Evolutionary conservation across 30 jellyfish, hydroid and myxozoan species (phyloP), one percentile per base, ranked within the genome.

Genomic region (Cassiopea xamachana): DNA sequence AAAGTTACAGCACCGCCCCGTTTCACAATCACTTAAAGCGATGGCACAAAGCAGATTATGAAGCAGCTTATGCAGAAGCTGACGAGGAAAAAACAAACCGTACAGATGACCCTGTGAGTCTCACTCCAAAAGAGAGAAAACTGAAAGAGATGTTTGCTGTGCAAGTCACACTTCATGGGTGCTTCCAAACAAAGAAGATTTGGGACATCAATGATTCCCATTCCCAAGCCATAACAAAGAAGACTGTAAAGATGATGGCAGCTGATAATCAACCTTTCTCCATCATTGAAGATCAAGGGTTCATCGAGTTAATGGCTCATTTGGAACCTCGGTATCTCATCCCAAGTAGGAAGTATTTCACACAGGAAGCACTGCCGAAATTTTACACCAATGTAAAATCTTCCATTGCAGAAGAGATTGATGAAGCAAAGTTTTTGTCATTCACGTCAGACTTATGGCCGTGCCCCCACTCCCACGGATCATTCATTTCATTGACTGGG

Each of bases 371-470:
- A 69, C 79, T 88, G 46, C 95, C 96, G 16, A 44, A 70, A 46
- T 73, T 89, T 67, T 79, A 75, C 90, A 48, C 85, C 60, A 49
- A 72, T 64, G 77, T 64, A 73, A 89, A 78, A 51, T 69, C 71
- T 46, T 73, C 72, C 1, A 82, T 90, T 73, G 90, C 83, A n/a
- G 93, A 62, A 27, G 82, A 82, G 75, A 27, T 90, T 71, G 82
- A 75, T 13, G 50, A 62, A 83, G 98, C 90, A 0, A 84, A 92
- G 90, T 86, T 77, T 48, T 78, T 92, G 61, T 78, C 86, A 1
- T 83, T 92, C 60, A 84, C 97, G 60, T 84, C 97, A 78, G 89
- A 91, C 91, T 61, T 78, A 64, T 92, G 92, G 98, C 86, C 98
- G 72, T 92, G 96, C 87, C 70, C 90, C 67, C 39, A 85, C 58